Evolutionary conservation across 2,797 vertebrate genomes (phyloP).

Genomic region (Sciurus vulgaris): DNA sequence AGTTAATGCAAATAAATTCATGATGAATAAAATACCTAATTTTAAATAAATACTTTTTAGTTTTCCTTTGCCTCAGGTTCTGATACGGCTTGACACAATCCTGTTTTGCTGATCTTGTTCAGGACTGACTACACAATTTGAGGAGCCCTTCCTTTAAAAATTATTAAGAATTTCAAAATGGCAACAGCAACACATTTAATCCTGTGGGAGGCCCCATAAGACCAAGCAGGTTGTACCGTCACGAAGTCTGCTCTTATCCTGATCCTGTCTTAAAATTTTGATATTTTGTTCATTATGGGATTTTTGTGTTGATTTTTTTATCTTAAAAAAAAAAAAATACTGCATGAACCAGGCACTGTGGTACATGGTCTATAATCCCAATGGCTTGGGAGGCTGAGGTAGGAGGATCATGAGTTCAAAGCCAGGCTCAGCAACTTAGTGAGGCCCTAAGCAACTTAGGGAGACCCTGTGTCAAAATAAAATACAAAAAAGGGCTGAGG

Average conservation of each 20-base stretch:
- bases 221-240: fast-evolving
- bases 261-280: no score
- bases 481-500: no score
- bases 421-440: no score
- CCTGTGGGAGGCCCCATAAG: background rate
- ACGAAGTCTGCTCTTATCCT: background rate
- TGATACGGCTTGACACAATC: background rate
- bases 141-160: background rate
- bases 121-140: background rate
- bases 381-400: no score
- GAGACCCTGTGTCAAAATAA: no score
- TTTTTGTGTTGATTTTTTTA: background rate
- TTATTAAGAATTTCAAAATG: background rate
- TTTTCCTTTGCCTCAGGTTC: background rate
- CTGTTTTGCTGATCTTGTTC: background rate
- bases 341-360: no score
- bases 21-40: background rate
- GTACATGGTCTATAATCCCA: no score
- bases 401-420: no score
- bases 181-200: background rate
- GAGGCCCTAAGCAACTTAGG: no score
- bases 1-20: no score
- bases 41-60: background rate
- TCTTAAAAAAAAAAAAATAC: no score
- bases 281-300: no score